These are phyloP conservation scores for Luscinia megarhynchos DNA, from an alignment of 2,797 vertebrate genomes.

Conservation along the genomic window DNA sequence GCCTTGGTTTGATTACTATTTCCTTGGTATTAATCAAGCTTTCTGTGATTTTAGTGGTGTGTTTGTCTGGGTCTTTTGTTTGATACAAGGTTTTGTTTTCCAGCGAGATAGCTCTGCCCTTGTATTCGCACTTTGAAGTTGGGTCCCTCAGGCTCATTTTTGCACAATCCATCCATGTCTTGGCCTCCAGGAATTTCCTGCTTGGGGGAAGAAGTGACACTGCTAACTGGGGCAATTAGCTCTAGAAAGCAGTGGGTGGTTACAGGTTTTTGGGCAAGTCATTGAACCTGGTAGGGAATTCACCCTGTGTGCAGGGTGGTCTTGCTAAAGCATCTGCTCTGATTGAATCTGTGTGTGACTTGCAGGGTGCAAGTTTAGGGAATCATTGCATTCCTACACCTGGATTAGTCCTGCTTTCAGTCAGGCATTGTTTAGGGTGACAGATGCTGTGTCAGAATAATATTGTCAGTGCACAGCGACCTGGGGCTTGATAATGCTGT, in stretches of 20 bases:
- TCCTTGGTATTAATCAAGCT: neutral
- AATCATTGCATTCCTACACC: neutral
- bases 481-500: neutral
- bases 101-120: neutral
- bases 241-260: neutral
- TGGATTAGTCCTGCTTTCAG: neutral
- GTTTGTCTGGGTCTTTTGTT: neutral
- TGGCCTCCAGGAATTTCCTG: neutral
- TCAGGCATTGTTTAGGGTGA: neutral
- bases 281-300: neutral
- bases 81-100: neutral
- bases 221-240: rapidly evolving
- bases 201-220: neutral
- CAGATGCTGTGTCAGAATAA: neutral
- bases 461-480: neutral
- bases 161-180: neutral
- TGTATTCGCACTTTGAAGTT: neutral
- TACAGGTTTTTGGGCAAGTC: neutral
- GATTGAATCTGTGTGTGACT: neutral
- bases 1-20: neutral
- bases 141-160: neutral
- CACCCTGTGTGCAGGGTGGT: neutral
- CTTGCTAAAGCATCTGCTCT: neutral
- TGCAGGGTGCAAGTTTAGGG: neutral
- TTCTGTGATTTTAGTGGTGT: neutral